Conservation (phyloP, 2,113 vertebrate genomes). For the Ageneiosus marmoratus region DNA sequence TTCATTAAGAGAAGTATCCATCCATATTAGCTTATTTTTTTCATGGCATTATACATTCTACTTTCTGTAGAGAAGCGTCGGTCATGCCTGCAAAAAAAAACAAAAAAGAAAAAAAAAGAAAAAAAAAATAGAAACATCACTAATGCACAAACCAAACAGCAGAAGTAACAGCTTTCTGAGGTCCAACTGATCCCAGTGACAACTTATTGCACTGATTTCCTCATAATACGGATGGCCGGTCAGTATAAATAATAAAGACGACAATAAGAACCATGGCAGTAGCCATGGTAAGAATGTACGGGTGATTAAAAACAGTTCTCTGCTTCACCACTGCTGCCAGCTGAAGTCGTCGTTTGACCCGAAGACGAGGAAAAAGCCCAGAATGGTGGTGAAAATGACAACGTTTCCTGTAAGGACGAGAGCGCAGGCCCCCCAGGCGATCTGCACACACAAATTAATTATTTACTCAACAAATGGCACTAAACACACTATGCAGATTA, state of each 20-base stretch:
- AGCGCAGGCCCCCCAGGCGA: slow-evolving; percentile 92
- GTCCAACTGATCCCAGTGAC: slow-evolving; percentile 57
- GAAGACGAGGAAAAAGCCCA: slow-evolving; percentile 98
- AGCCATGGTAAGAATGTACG: slow-evolving; percentile 56
- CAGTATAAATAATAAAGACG: slow-evolving; percentile 73
- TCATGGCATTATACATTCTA: background rate
- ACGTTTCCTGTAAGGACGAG: slow-evolving; percentile 93
- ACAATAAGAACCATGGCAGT: slow-evolving; percentile 60
- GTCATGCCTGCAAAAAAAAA: slow-evolving; percentile 27
- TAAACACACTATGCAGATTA: no score
- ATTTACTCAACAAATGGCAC: slow-evolving; percentile 59
- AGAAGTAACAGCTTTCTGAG: slow-evolving; percentile 37
- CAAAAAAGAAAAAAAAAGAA: no score
- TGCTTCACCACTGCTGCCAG: slow-evolving; percentile 96
- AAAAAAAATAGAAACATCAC: background rate
- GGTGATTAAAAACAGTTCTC: slow-evolving; percentile 67
- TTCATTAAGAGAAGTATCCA: background rate
- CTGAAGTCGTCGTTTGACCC: slow-evolving; percentile 97
- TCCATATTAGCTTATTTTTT: background rate
- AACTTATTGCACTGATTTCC: slow-evolving; percentile 73
- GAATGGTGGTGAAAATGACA: slow-evolving; percentile 94
- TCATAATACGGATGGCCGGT: slow-evolving; percentile 67
- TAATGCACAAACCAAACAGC: background rate
- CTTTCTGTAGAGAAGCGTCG: slow-evolving; percentile 7
- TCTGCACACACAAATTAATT: slow-evolving; percentile 71